Conservation (phyloP, 2,888 invertebrate genomes). For the Craniophora ligustri region DNA sequence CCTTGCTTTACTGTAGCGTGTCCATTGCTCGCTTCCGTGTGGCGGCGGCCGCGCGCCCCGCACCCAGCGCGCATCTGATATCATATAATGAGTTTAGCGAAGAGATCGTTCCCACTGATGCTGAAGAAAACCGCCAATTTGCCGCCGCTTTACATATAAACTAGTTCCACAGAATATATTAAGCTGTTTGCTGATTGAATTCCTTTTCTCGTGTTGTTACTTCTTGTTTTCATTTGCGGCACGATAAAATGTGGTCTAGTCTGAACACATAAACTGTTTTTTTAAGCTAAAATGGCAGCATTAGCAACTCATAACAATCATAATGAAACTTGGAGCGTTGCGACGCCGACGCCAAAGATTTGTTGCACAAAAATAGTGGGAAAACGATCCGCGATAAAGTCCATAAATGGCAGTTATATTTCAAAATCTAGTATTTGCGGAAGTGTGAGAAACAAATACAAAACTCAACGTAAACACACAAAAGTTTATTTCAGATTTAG, state of each 20-base stretch:
- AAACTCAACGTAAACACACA: too few species aligned
- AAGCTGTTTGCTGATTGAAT: slow-evolving; percentile 48
- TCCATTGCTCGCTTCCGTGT: slow-evolving; percentile 5
- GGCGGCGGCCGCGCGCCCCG: background rate
- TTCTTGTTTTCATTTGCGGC: slow-evolving; percentile 31
- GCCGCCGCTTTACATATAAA: slow-evolving; percentile 46
- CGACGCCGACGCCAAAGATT: too few species aligned
- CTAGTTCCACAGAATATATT: slow-evolving; percentile 44
- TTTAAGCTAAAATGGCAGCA: too few species aligned
- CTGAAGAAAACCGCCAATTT: slow-evolving; percentile 45
- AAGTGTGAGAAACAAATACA: too few species aligned
- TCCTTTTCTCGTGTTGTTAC: slow-evolving; percentile 36
- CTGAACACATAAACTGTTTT: too few species aligned
- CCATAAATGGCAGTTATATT: too few species aligned
- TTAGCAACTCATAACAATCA: too few species aligned
- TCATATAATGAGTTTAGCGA: background rate
- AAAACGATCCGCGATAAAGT: too few species aligned
- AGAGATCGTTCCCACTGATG: background rate
- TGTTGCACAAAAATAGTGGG: too few species aligned
- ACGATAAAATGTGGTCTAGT: background rate
- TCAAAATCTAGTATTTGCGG: too few species aligned
- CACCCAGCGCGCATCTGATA: background rate
- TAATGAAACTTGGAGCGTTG: too few species aligned
- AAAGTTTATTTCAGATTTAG: too few species aligned
- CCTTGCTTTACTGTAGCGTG: background rate